A percentile compares a stretch with the other conserved stretches of the same genome.
phyloP scores from a whole-genome alignment of 2,888 invertebrate species.

The Noctua pronuba region DNA sequence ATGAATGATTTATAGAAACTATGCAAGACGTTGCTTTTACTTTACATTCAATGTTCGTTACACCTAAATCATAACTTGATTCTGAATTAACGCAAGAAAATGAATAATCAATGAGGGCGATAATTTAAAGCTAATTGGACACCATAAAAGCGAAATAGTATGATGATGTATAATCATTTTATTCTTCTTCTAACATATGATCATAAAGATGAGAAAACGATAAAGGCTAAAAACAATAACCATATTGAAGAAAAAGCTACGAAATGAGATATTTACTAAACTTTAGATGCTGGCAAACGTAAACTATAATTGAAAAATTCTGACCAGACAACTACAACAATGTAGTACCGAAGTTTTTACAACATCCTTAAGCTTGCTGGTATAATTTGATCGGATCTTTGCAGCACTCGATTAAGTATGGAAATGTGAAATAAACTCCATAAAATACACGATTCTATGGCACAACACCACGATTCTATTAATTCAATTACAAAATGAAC shows the following conservation, averaged over 20 bases:
- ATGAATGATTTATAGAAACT: constrained; percentile 59
- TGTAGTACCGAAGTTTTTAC: not conserved
- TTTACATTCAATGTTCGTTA: constrained; percentile 40
- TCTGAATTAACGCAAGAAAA: constrained; percentile 17
- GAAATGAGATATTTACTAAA: not conserved
- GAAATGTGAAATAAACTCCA: constrained; percentile 41
- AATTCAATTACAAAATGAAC: constrained; percentile 58
- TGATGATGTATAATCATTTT: not conserved
- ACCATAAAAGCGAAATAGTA: constrained; percentile 8
- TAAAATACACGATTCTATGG: constrained; percentile 46
- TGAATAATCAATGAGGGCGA: constrained; percentile 42
- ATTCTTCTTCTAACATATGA: not conserved
- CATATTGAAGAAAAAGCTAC: not conserved
- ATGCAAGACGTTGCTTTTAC: constrained; percentile 33
- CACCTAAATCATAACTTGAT: constrained; percentile 43
- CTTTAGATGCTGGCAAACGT: not conserved
- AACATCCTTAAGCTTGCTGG: not conserved
- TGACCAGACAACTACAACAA: not conserved
- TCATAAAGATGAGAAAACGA: not conserved
- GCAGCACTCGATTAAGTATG: constrained; percentile 43
- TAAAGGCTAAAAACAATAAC: not conserved
- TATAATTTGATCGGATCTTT: constrained; percentile 20
- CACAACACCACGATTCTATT: constrained; percentile 46
- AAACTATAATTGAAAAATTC: not conserved
- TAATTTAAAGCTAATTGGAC: constrained; percentile 31